Percentiles rank a stretch among this genome's conserved stretches.
phyloP scores from a whole-genome alignment of 2,888 invertebrate species.

The Heliconius charithonia region DNA sequence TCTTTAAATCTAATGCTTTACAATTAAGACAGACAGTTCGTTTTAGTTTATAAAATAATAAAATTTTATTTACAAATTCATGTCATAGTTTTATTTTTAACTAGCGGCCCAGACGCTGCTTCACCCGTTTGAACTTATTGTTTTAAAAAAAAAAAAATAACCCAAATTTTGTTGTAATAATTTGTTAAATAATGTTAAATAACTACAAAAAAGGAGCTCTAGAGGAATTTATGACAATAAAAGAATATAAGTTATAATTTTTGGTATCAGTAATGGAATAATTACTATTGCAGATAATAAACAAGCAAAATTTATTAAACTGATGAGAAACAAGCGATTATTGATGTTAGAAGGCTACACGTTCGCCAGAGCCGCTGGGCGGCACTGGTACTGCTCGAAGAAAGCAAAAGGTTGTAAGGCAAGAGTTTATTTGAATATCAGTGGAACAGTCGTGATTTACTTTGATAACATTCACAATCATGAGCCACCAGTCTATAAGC shows the following conservation, averaged over 20 bases:
- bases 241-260: neutral
- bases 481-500: conserved; percentile 47
- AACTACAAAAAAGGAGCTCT: too few relatives aligned
- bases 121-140: too few relatives aligned
- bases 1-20: too few relatives aligned
- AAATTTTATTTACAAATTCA: too few relatives aligned
- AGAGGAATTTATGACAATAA: too few relatives aligned
- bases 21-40: too few relatives aligned
- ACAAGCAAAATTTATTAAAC: conserved; percentile 10
- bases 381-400: conserved; percentile 57
- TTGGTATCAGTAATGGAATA: neutral
- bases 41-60: too few relatives aligned
- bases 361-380: conserved; percentile 53
- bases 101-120: too few relatives aligned
- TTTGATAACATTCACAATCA: conserved; percentile 48
- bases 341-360: conserved; percentile 59
- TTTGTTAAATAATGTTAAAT: too few relatives aligned
- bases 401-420: conserved; percentile 52
- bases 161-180: too few relatives aligned
- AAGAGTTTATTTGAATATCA: conserved; percentile 46
- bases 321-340: conserved; percentile 48
- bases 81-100: too few relatives aligned
- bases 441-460: conserved; percentile 42
- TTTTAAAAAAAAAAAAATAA: too few relatives aligned
- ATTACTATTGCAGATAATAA: neutral